Evolutionary conservation across 2,113 vertebrate species (phyloP).

Genomic region (Scomber colias): DNA sequence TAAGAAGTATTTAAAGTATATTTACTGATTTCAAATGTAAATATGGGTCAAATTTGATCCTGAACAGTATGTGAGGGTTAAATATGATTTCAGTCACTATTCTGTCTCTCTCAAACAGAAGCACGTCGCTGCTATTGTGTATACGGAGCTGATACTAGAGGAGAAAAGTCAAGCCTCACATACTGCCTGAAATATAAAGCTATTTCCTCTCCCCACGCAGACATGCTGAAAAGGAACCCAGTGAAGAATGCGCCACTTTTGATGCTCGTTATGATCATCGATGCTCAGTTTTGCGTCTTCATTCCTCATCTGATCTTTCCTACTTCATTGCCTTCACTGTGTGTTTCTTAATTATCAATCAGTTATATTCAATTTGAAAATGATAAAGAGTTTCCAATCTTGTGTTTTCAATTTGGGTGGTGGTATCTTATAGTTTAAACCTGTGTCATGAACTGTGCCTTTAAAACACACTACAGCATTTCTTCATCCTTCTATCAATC

Average conservation of each 20-base stretch:
- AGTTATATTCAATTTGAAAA: not conserved
- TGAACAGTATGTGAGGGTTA: too few relatives aligned
- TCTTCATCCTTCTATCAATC: slow-evolving; percentile 8
- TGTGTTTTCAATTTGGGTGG: not conserved
- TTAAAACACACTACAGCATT: not conserved
- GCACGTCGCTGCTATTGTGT: not conserved
- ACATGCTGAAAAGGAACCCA: slow-evolving; percentile 8
- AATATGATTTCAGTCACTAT: too few relatives aligned
- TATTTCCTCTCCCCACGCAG: slow-evolving; percentile 24
- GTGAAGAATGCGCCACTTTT: slow-evolving; percentile 17
- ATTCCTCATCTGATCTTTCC: not conserved
- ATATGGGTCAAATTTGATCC: too few relatives aligned
- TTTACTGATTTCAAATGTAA: too few relatives aligned
- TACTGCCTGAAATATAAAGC: slow-evolving; percentile 48
- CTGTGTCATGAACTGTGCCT: not conserved
- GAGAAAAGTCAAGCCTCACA: not conserved
- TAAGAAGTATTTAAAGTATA: too few relatives aligned
- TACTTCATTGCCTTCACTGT: not conserved
- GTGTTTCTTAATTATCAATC: not conserved
- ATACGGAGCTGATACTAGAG: not conserved
- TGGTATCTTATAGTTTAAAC: not conserved
- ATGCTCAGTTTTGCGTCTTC: not conserved
- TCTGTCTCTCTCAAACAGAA: slow-evolving; percentile 16
- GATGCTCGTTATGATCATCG: not conserved
- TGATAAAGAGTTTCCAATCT: not conserved